Evolutionary conservation across 2,113 vertebrate genomes (phyloP), one percentile per base, ranked within the genome.

Genomic region (Mormyrus iriodes): DNA sequence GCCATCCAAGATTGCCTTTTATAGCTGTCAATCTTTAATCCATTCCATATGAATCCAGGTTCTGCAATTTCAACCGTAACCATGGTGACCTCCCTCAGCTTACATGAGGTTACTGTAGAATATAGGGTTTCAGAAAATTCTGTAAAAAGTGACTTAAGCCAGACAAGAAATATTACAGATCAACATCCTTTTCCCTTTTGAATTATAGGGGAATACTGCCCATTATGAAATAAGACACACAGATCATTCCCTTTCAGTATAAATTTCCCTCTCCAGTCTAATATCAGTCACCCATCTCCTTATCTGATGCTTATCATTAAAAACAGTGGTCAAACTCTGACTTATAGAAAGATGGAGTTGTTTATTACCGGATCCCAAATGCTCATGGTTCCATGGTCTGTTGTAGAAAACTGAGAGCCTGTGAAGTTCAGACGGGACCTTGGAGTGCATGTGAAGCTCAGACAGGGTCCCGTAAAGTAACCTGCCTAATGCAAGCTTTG

Each of bases 401-500:
- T 85, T 87, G 69, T 88, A 39, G 69, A 76, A 86, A 91, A 87
- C 90, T 76, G 88, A 91, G 82, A 46, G 79, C 82, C 42, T 86
- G 51, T 88, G 88, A 89, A 83, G 86, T 42, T 52, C 5, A 88
- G 86, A 89, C 19, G 49, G 51, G 91, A 69, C 21, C 48, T 85
- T 55, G 52, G 73, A 91, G 83, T 58, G 79, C 87, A 48, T 86
- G 61, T 88, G 87, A 87, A 84, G 86, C n/a, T 52, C 15, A 88
- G 86, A 88, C 24, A 55, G 48, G 91, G 58, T 17, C 55, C 92
- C 19, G 92, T 93, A 94, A 89, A 93, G 92, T 91, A 86, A 93
- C 58, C 85, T 91, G 87, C 92, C 94, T 93, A 92, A 93, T 90
- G 91, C 82, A 93, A 88, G 76, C 91, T 88, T 86, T 91, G 92